Conservation (phyloP, 2,797 vertebrate species). For the Tokudaia muenninki region DNA sequence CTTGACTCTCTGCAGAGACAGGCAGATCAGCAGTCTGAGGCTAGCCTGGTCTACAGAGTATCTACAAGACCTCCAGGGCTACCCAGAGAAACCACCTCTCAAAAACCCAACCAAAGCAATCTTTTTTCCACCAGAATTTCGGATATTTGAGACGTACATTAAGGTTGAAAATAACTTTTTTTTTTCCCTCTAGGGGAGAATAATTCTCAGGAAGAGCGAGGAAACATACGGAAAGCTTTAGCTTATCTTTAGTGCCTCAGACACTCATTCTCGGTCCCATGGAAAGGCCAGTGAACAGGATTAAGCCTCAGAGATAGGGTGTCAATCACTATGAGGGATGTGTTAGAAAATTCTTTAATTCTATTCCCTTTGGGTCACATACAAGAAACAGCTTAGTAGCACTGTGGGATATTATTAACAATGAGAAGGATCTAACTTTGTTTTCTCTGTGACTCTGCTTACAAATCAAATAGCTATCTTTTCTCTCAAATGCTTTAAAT, state of each 20-base stretch:
- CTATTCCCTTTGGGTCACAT: neutral
- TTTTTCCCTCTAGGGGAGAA: neutral
- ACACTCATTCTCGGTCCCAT: neutral
- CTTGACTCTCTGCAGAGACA: neutral
- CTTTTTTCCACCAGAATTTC: constrained; percentile 18
- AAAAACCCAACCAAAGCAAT: neutral
- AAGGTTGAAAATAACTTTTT: neutral
- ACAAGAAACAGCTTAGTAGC: constrained; percentile 46
- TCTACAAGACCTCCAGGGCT: neutral
- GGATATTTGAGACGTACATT: constrained; percentile 45
- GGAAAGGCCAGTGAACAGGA: constrained; percentile 45
- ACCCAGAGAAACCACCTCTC: neutral
- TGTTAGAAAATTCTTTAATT: neutral
- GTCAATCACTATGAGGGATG: constrained; percentile 35
- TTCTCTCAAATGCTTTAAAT: constrained; percentile 60
- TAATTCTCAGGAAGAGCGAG: constrained; percentile 24
- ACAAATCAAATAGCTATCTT: constrained; percentile 25
- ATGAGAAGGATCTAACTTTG: neutral
- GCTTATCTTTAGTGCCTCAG: constrained; percentile 63
- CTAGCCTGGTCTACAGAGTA: neutral
- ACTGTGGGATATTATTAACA: constrained; percentile 25
- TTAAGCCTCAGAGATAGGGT: constrained; percentile 49
- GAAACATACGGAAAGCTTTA: constrained; percentile 63
- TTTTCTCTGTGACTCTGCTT: neutral
- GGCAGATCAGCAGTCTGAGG: neutral